Conservation (phyloP, 2,113 vertebrate genomes). For the Myocastor coypus region DNA sequence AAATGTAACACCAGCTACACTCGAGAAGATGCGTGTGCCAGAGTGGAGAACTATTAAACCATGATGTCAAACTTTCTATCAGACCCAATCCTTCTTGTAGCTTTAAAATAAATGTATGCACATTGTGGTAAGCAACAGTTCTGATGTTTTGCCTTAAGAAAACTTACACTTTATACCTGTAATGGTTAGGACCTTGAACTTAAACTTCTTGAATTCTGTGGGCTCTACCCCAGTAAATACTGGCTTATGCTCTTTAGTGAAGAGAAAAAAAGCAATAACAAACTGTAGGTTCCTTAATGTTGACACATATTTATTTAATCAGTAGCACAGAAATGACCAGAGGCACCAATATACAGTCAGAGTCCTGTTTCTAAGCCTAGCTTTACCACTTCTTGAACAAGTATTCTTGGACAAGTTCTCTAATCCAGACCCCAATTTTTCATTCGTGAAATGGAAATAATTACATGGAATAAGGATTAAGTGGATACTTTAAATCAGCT, state of each 20-base stretch:
- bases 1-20: constrained; percentile 63
- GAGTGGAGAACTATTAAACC: constrained; percentile 36
- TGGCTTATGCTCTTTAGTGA: neutral
- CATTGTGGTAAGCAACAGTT: constrained; percentile 23
- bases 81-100: constrained; percentile 20
- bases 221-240: neutral
- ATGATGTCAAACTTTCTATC: constrained; percentile 62
- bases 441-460: constrained; percentile 55
- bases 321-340: constrained; percentile 16
- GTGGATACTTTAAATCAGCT: neutral
- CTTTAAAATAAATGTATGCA: constrained; percentile 13
- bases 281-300: neutral
- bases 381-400: neutral
- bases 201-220: constrained; percentile 8
- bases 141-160: constrained; percentile 22
- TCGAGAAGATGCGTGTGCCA: constrained; percentile 44
- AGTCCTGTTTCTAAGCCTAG: neutral
- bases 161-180: neutral
- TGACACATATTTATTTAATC: neutral
- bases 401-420: neutral
- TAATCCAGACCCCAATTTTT: constrained; percentile 5
- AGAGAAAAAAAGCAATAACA: neutral
- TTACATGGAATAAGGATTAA: neutral
- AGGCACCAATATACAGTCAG: constrained; percentile 38
- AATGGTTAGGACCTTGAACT: neutral